phyloP scores from a whole-genome alignment of 2,888 invertebrate genomes.

The Cheilosia urbana region DNA sequence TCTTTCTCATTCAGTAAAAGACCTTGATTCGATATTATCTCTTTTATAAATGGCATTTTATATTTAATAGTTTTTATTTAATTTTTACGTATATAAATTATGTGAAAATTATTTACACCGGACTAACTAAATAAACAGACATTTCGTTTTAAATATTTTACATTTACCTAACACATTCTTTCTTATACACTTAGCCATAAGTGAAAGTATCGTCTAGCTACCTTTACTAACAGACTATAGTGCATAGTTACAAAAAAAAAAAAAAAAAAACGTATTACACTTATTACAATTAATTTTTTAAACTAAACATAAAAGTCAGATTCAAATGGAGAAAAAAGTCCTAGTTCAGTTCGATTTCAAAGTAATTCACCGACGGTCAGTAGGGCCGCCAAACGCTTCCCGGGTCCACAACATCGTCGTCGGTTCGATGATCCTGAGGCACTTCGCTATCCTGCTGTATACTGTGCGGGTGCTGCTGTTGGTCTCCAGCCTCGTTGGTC shows the following conservation, averaged over 20 bases:
- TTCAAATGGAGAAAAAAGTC: constrained; percentile 29
- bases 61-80: constrained; percentile 37
- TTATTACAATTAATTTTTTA: constrained; percentile 21
- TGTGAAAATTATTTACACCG: constrained; percentile 64
- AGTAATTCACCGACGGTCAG: constrained; percentile 84
- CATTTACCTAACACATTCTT: constrained; percentile 47
- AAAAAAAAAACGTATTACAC: constrained; percentile 35
- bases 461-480: constrained; percentile 82
- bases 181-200: constrained; percentile 17
- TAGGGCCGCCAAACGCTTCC: constrained; percentile 91
- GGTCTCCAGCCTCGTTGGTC: constrained; percentile 75
- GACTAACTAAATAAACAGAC: constrained; percentile 44
- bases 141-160: constrained; percentile 20
- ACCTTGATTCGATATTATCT: constrained; percentile 27
- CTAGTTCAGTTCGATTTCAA: constrained; percentile 81
- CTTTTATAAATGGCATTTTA: constrained; percentile 66
- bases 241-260: background rate
- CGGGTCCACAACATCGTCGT: constrained; percentile 83
- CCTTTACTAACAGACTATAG: constrained; percentile 45
- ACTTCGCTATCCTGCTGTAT: constrained; percentile 73
- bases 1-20: background rate
- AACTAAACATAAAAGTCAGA: constrained; percentile 1
- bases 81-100: constrained; percentile 60
- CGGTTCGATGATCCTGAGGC: constrained; percentile 76
- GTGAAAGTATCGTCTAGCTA: constrained; percentile 65